These are phyloP conservation scores for Brachypodius melanocephalos DNA, from an alignment of 2,113 vertebrate species.

Conservation along the genomic window DNA sequence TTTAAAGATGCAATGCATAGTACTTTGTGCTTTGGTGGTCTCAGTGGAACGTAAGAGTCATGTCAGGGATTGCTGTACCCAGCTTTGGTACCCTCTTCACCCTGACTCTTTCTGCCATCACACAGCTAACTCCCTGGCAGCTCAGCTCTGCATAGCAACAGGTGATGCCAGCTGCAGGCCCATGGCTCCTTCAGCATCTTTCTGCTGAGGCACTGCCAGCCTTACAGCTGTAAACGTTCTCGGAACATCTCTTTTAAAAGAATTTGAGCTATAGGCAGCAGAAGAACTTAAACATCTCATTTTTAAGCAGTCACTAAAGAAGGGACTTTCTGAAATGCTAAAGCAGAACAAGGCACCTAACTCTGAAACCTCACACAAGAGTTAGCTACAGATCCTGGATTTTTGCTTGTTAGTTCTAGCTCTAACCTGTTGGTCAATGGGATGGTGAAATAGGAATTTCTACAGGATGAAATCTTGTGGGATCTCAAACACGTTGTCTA, in stretches of 20 bases:
- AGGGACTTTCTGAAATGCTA: neutral
- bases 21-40: neutral
- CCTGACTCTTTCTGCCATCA: neutral
- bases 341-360: neutral
- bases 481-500: neutral
- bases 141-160: neutral
- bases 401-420: neutral
- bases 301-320: neutral
- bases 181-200: neutral
- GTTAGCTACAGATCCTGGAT: neutral
- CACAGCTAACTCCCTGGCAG: neutral
- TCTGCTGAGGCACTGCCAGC: neutral
- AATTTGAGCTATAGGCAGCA: neutral
- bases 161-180: neutral
- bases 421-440: neutral
- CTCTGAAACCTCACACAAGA: neutral
- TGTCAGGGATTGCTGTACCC: accelerated
- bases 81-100: neutral
- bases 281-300: neutral
- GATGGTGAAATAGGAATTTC: neutral
- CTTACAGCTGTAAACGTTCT: neutral
- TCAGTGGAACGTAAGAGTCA: accelerated
- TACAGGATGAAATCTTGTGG: neutral
- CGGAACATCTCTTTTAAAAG: neutral
- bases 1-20: neutral